phyloP scores from a whole-genome alignment of 2,113 vertebrate species.

The Butorides virescens region DNA sequence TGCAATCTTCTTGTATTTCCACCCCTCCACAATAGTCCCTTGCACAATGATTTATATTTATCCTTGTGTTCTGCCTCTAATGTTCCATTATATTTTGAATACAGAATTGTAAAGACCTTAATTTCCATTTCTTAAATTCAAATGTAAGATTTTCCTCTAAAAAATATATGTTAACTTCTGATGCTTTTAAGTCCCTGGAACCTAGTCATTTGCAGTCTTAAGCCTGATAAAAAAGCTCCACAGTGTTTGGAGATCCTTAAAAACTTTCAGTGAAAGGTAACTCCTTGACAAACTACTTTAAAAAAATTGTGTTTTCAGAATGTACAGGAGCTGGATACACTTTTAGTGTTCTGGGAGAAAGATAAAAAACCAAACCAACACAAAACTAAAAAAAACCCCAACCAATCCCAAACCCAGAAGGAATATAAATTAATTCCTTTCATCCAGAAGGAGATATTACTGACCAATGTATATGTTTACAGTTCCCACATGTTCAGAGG shows the following conservation, averaged over 20 bases:
- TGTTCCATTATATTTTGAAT: constrained; percentile 48
- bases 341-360: neutral
- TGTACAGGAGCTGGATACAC: neutral
- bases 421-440: neutral
- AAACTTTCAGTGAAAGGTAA: neutral
- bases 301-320: neutral
- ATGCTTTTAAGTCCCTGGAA: neutral
- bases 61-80: constrained; percentile 30
- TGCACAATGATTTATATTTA: constrained; percentile 53
- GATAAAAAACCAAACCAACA: accelerated
- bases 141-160: constrained; percentile 3
- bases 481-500: neutral
- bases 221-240: neutral
- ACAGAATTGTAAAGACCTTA: constrained; percentile 7
- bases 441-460: neutral
- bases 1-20: constrained; percentile 44
- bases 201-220: neutral
- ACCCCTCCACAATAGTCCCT: neutral
- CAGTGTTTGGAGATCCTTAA: neutral
- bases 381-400: neutral
- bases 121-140: constrained; percentile 48
- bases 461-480: neutral
- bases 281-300: neutral
- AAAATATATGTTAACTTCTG: neutral
- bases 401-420: neutral